Evolutionary conservation across 2,797 vertebrate species (phyloP).

Genomic region (Enteromius viviparus): DNA sequence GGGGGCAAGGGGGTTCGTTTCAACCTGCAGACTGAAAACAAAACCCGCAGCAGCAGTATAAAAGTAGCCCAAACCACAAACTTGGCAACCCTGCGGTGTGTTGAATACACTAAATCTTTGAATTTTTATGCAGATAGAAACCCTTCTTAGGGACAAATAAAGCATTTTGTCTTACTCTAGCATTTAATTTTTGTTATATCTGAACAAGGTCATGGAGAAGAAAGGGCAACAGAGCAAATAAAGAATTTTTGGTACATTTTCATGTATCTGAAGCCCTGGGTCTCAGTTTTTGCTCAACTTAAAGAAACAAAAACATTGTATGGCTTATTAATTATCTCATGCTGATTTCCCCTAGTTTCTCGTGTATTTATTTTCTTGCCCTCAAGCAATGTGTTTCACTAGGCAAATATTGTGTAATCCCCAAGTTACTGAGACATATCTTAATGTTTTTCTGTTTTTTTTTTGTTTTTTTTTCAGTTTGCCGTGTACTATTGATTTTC

Average conservation of each 20-base stretch:
- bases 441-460: not conserved
- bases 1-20: not conserved
- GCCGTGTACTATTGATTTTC: constrained; percentile 63
- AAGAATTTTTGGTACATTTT: not conserved
- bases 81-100: not conserved
- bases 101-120: not conserved
- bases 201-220: not conserved
- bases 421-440: constrained; percentile 10
- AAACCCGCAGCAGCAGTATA: not conserved
- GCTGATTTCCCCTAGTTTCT: not conserved
- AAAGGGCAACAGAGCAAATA: not conserved
- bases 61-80: not conserved
- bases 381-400: constrained; percentile 26
- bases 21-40: not conserved
- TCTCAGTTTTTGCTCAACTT: not conserved
- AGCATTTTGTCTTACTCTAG: not conserved
- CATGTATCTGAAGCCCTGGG: not conserved
- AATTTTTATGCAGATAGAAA: constrained; percentile 8
- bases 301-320: not conserved
- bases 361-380: not conserved
- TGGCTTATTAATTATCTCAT: not conserved
- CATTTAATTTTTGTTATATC: not conserved
- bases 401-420: not conserved
- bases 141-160: not conserved
- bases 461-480: constrained; percentile 49